Evolutionary conservation across 2,797 vertebrate species (phyloP).

Genomic region (Pitangus sulphuratus): DNA sequence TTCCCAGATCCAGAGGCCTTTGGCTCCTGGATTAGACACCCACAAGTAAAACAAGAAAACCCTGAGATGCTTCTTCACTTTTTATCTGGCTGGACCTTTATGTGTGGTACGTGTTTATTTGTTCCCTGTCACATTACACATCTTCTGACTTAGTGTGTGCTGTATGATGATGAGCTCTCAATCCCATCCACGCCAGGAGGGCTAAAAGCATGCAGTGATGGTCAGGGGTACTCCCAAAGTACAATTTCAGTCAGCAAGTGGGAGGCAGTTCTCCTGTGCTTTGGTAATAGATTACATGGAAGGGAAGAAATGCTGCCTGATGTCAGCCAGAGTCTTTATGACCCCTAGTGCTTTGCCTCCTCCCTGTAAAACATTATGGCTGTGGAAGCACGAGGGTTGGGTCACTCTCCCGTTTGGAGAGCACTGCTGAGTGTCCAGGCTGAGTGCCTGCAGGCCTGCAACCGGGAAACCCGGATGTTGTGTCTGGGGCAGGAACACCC

Average conservation of each 20-base stretch:
- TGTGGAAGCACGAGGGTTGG: accelerated
- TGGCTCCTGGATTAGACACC: not conserved
- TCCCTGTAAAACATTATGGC: not conserved
- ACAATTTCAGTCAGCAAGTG: not conserved
- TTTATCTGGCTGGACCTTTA: not conserved
- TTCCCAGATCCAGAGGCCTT: not conserved
- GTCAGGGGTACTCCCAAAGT: not conserved
- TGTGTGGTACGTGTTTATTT: not conserved
- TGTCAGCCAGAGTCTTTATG: not conserved
- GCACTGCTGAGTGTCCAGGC: not conserved
- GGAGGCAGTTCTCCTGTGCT: not conserved
- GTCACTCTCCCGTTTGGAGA: not conserved
- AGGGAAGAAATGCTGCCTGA: not conserved
- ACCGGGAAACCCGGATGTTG: not conserved
- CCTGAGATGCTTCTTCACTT: not conserved
- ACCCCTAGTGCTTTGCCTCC: not conserved
- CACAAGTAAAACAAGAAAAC: not conserved
- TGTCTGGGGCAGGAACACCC: not conserved
- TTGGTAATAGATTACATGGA: not conserved
- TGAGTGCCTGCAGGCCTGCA: not conserved
- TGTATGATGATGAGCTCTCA: not conserved
- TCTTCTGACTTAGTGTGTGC: accelerated
- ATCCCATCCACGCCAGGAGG: not conserved
- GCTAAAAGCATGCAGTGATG: not conserved
- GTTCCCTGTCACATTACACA: accelerated